Conservation (phyloP, 1,140 invertebrate species). For the Zaprionus ornatus region DNA sequence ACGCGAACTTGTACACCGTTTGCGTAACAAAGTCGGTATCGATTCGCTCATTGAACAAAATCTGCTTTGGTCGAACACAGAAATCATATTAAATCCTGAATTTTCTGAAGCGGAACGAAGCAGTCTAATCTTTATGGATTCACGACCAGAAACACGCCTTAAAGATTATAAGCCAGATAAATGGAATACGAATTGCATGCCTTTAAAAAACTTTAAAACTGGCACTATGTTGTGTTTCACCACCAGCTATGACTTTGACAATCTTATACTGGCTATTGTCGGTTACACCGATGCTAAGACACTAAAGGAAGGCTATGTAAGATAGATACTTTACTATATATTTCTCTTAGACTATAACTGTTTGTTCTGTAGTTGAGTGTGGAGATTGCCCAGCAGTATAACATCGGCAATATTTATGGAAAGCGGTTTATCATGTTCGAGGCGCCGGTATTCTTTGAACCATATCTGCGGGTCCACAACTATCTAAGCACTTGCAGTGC, state of each 20-base stretch:
- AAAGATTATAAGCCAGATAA: neutral
- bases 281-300: constrained; percentile 85
- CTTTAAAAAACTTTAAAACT: constrained; percentile 85
- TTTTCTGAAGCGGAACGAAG: constrained; percentile 48
- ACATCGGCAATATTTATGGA: constrained; percentile 83
- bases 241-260: constrained; percentile 87
- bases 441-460: constrained; percentile 88
- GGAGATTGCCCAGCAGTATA: constrained; percentile 82
- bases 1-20: constrained; percentile 73
- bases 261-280: constrained; percentile 88
- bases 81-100: constrained; percentile 59
- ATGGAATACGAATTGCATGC: constrained; percentile 26
- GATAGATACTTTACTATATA: constrained; percentile 9
- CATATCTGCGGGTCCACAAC: constrained; percentile 87
- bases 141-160: neutral
- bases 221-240: constrained; percentile 91
- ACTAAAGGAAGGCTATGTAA: constrained; percentile 85
- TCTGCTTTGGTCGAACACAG: constrained; percentile 70
- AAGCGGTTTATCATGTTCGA: constrained; percentile 87
- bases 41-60: constrained; percentile 60
- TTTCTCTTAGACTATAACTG: neutral
- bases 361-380: constrained; percentile 84
- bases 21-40: constrained; percentile 67
- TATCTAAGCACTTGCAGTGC: constrained; percentile 85
- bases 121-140: constrained; percentile 61